phyloP scores from a whole-genome alignment of 1,140 invertebrate genomes.

The Zophobas morio region DNA sequence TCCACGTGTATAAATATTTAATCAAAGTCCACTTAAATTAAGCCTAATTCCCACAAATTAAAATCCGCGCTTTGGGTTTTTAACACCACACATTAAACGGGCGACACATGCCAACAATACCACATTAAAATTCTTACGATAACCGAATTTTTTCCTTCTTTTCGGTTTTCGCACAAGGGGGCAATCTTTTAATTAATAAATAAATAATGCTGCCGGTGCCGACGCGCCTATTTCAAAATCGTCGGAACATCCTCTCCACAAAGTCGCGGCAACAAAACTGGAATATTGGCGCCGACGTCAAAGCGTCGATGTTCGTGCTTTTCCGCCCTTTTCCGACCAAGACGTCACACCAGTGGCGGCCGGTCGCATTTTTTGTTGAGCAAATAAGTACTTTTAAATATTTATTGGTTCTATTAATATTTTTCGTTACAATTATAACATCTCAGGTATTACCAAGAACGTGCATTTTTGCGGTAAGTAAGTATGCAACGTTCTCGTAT shows the following conservation, averaged over 20 bases:
- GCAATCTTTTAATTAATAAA: not conserved
- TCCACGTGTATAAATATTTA: slow-evolving; percentile 45
- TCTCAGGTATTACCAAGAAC: too few relatives aligned
- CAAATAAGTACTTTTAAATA: too few relatives aligned
- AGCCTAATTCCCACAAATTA: slow-evolving; percentile 34
- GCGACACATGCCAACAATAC: slow-evolving; percentile 3
- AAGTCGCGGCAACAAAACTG: slow-evolving; percentile 59
- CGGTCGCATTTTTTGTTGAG: too few relatives aligned
- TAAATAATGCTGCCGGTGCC: slow-evolving; percentile 7
- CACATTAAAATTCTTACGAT: not conserved
- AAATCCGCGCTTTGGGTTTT: slow-evolving; percentile 18
- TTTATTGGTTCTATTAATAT: too few relatives aligned
- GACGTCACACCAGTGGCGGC: slow-evolving; percentile 10
- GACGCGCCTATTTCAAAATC: slow-evolving; percentile 20
- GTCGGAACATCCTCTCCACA: slow-evolving; percentile 55
- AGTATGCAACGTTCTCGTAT: too few relatives aligned
- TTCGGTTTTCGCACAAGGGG: not conserved
- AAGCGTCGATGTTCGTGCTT: slow-evolving; percentile 50
- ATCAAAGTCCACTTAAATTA: slow-evolving; percentile 17
- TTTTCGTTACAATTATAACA: too few relatives aligned
- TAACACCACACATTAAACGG: slow-evolving; percentile 26
- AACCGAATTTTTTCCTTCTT: not conserved
- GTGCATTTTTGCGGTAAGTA: too few relatives aligned
- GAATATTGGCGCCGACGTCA: slow-evolving; percentile 57
- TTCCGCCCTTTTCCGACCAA: slow-evolving; percentile 45